Base-by-base conservation (phyloP, 2,113 vertebrate species). In the Acrocephalus kingi region DNA sequence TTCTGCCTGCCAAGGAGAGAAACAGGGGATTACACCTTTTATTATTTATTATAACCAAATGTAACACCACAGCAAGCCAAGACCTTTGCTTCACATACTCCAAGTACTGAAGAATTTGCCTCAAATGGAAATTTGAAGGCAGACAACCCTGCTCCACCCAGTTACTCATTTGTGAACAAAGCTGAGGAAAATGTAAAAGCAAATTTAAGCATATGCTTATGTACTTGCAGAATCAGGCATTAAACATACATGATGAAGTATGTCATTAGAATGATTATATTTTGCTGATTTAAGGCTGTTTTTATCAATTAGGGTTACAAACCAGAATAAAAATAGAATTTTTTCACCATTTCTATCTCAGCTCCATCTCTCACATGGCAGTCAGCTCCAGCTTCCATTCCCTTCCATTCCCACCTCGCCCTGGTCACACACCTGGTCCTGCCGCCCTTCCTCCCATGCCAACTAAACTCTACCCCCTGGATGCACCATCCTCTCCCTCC, bases 1-100 rank as follows among this genome's bases (percentile, higher is more conserved):
- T 99, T 99, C 97, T 99, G 99, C 97, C 99, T 99, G 96, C n/a
- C 92, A n/a, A 97, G 67, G 37, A 45, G 33, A 96, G 46, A 94
- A 83, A 74, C 37, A 93, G 81, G 59, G 55, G 6, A 77, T 43
- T 45, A 16, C 23, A 73, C 45, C 51, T 56, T 86, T 13, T 7
- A 41, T 35, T 76, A 28, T 18, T 58, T 63, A 46, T 49, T 59
- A 64, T 82, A 84, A 35, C 25, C n/a, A 80, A 85, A 69, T 6
- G 3, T 14, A 75, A 72, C 31, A 37, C 30, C 55, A 69, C n/a
- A 82, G 49, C 35, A 74, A 84, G 33, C 48, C 55, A 85, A 52
- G 1, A 16, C 11, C 39, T 80, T 89, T 52, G 39, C 37, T 84
- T 93, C 37, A 58, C 20, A 33, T 21, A 51, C 31, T 82, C 52